A percentile compares a stretch with the other conserved stretches of the same genome.
Evolutionary conservation across 2,797 vertebrate genomes (phyloP).

Genomic region (Heliangelus exortis): DNA sequence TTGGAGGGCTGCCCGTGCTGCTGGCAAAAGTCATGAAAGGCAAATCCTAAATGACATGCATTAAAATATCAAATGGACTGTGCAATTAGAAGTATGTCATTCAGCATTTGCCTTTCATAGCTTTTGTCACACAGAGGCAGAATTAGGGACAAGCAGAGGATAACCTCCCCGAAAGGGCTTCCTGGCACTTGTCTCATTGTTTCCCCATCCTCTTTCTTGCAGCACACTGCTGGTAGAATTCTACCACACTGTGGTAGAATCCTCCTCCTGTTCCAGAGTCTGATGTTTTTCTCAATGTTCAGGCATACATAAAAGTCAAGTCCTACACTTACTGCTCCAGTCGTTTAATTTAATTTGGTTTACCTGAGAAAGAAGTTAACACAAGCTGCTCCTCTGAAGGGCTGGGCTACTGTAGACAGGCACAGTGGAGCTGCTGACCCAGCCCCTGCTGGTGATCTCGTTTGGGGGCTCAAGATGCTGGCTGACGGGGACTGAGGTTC

Average conservation of each 20-base stretch:
- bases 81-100: constrained; percentile 64
- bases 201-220: background rate
- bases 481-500: constrained; percentile 5
- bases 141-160: background rate
- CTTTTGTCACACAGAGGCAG: background rate
- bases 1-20: constrained; percentile 74
- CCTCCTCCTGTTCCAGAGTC: background rate
- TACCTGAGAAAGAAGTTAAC: background rate
- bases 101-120: background rate
- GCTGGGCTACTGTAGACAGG: background rate
- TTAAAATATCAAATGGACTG: constrained; percentile 73
- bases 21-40: constrained; percentile 71
- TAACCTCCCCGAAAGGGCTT: background rate
- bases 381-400: background rate
- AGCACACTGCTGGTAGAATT: rapidly evolving
- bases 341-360: background rate
- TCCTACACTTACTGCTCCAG: background rate
- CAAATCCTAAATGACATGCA: constrained; percentile 71
- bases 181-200: background rate
- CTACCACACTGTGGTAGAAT: background rate
- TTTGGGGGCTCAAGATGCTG: background rate
- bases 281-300: background rate
- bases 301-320: background rate
- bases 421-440: background rate
- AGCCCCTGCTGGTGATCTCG: background rate